Conservation (phyloP, 2,888 invertebrate species). For the Eupithecia pulchellata region DNA sequence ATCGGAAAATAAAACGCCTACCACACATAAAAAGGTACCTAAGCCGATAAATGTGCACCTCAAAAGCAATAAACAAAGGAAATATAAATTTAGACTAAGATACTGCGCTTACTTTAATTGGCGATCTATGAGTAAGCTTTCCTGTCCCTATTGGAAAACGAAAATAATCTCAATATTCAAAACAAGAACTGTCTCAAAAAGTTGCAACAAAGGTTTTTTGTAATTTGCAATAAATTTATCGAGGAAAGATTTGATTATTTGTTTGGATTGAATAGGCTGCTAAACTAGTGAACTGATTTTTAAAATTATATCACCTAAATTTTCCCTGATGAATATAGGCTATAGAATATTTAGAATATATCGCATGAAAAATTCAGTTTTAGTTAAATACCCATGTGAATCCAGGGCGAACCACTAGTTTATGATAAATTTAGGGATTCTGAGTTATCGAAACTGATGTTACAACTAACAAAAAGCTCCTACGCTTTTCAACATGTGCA, state of each 20-base stretch:
- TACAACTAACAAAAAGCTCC: conserved; percentile 46
- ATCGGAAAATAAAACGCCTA: conserved; percentile 54
- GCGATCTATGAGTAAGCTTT: conserved; percentile 1
- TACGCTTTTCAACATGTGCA: conserved; percentile 21
- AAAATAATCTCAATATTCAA: background rate
- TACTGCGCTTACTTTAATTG: background rate
- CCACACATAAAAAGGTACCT: conserved; percentile 54
- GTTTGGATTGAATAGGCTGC: no score
- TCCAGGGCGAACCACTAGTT: no score
- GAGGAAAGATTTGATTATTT: no score
- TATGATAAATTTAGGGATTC: no score
- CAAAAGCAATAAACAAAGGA: conserved; percentile 69
- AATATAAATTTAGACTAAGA: conserved; percentile 75
- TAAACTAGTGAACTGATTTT: no score
- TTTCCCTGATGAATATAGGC: no score
- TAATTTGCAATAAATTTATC: no score
- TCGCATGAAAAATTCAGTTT: no score
- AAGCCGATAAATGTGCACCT: conserved; percentile 63
- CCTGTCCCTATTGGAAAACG: background rate
- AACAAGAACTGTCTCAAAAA: background rate
- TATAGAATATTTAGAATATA: no score
- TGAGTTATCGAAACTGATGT: background rate
- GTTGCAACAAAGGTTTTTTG: conserved; percentile 19
- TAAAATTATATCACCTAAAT: no score
- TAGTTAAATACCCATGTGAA: no score